phyloP scores from a whole-genome alignment of 2,888 invertebrate genomes.

The Melanostoma mellinum region DNA sequence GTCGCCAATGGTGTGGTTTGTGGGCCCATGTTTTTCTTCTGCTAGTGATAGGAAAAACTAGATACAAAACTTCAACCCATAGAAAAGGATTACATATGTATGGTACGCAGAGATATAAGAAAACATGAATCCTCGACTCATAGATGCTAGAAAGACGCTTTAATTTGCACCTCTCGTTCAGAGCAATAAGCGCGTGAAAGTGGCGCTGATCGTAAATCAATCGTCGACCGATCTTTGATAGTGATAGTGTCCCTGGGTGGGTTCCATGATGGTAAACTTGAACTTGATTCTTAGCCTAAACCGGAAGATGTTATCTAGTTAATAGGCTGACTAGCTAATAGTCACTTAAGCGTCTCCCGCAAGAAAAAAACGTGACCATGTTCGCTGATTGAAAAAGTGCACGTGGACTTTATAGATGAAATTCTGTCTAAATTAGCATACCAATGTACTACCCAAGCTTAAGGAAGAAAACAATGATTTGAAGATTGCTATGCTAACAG shows the following conservation, averaged over 20 bases:
- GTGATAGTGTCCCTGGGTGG: constrained; percentile 63
- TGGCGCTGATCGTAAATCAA: constrained; percentile 71
- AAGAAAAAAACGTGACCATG: constrained; percentile 41
- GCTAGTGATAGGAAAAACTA: too few species aligned
- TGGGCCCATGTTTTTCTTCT: constrained; percentile 1
- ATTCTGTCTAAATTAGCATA: constrained; percentile 16
- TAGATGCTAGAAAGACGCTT: constrained; percentile 52
- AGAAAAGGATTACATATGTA: constrained; percentile 25
- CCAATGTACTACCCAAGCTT: background rate
- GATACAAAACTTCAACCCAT: background rate
- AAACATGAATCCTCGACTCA: background rate
- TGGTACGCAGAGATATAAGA: background rate
- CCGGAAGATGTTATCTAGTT: constrained; percentile 30
- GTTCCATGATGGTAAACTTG: constrained; percentile 58
- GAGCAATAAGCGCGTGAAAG: constrained; percentile 62
- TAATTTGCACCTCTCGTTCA: constrained; percentile 67
- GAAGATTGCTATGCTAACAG: background rate
- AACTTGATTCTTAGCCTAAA: constrained; percentile 56
- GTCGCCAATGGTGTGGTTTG: background rate
- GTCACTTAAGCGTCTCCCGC: constrained; percentile 31
- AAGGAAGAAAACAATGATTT: background rate
- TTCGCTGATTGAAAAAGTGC: constrained; percentile 56
- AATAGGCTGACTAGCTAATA: constrained; percentile 36
- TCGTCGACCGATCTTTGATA: constrained; percentile 42
- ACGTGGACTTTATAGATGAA: constrained; percentile 31